Base-by-base conservation (phyloP, 2,797 vertebrate species). In the Brachyalestes nurse region DNA sequence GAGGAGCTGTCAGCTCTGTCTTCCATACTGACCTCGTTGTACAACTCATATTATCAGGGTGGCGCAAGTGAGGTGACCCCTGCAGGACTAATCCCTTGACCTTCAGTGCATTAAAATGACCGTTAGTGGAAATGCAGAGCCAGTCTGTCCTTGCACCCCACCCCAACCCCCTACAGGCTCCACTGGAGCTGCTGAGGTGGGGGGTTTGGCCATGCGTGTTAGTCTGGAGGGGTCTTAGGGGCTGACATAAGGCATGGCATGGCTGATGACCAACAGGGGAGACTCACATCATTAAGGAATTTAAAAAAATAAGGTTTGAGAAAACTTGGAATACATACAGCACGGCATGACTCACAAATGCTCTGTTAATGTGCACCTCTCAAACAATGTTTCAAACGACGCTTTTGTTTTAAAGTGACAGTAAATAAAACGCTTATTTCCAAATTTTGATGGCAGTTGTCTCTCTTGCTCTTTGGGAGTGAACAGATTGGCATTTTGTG, bases 101-200 rank as follows among this genome's bases (percentile, higher is more conserved):
- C 94, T 91, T 90, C 87, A 89, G 87, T 72, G 90, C 86, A 92
- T 92, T 92, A 93, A 90, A 91, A 87, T 94, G 91, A 93, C 93
- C 90, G 90, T 94, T 93, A 92, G 90, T 90, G 90, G 90, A 91
- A 88, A 88, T 87, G 87, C 88, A 91, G 88, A 87, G 88, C 87
- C 92, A 91, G 89, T 89, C 91, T 91, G 90, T 91, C 90, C 89
- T 86, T 85, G 84, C 55, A 82, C 80, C 84, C 87, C 69, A 61
- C 61, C 62, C 85, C 85, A 82, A 67, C 65, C 55, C 42, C 72
- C 65, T 66, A 28, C 69, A 66, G 51, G 40, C 25, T 34, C 60
- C 65, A 49, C 58, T 58, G 55, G 42, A 73, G 73, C 57, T 49
- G 17, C 12, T 49, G 67, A 6, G 23, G 78, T 64, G 81, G 79